A percentile compares a stretch with the other conserved stretches of the same genome.
These are phyloP conservation scores for Actinernus sp. DNA, from an alignment of 92 coral and sea anemone species.

Conservation along the genomic window DNA sequence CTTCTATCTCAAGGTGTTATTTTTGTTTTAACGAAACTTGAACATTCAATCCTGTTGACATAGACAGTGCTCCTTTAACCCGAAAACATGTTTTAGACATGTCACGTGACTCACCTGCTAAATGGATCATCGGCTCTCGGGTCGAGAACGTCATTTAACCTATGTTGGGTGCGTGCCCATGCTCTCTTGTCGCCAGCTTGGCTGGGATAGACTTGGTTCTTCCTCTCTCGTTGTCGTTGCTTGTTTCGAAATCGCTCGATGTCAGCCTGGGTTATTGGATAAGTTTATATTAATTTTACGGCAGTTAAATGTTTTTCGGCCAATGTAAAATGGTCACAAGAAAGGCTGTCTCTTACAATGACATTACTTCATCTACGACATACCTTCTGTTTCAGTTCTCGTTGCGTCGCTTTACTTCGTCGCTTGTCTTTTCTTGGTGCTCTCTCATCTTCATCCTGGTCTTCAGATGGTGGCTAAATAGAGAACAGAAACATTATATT, in stretches of 20 bases:
- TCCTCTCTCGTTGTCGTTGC: constrained; percentile 88
- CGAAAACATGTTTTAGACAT: too few species aligned
- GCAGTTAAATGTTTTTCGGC: too few species aligned
- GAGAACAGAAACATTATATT: not conserved
- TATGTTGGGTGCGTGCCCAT: constrained; percentile 87
- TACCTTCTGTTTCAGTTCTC: constrained; percentile 80
- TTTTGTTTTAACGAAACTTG: too few species aligned
- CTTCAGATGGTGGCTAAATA: constrained; percentile 39
- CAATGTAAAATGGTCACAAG: too few species aligned
- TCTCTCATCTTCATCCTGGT: constrained; percentile 30
- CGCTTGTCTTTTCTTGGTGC: constrained; percentile 46
- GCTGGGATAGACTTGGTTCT: constrained; percentile 34
- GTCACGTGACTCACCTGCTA: constrained; percentile 71
- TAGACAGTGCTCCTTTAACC: too few species aligned
- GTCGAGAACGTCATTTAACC: constrained; percentile 81
- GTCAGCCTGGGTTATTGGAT: constrained; percentile 61
- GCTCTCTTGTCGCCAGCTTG: constrained; percentile 71
- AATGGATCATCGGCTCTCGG: constrained; percentile 79
- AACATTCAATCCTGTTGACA: too few species aligned
- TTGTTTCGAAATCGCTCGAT: constrained; percentile 94
- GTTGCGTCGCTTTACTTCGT: constrained; percentile 61
- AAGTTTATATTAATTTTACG: not conserved
- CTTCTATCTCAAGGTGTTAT: too few species aligned
- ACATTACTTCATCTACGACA: too few species aligned
- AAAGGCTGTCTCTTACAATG: too few species aligned